Base-by-base conservation (phyloP, 2,888 invertebrate species). In the Callosobruchus maculatus region DNA sequence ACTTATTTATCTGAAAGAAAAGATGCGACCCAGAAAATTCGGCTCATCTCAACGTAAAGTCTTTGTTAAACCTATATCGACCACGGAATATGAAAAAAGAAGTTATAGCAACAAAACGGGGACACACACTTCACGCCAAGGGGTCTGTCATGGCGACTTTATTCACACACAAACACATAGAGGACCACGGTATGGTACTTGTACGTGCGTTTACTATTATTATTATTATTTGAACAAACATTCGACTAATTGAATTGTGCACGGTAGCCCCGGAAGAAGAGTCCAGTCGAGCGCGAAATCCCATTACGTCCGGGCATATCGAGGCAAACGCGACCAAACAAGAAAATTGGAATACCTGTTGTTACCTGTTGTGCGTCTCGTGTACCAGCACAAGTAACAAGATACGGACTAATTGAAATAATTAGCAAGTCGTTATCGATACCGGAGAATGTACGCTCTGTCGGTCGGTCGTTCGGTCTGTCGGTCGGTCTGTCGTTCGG, bases 341-440 rank as follows among this genome's bases (percentile, higher is more conserved):
- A 49, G 49, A 49, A 49, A 18, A 49, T 49, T 49, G 49, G 49
- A 49, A 49, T 49, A 49, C 49, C 49, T 49, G 49, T n/a, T n/a
- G n/a, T 49, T 49, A 49, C 49, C 49, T 49, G 49, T 49, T 49
- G 49, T 49, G 49, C 49, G 49, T 49, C 49, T 49, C 49, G 49
- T 49, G 49, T 49, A 49, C 49, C 77, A 74, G 77, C n/a, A n/a
- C n/a, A 76, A 78, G 77, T 77, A 77, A 78, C 75, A 69, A 75
- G 78, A 78, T 74, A 76, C 76, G 75, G 74, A 49, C 49, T 49
- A 49, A 49, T 49, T 49, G 49, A 49, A 73, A 77, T 77, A 77
- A 78, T 78, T 78, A 78, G 75, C 73, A 67, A 72, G 76, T 78
- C 74, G 78, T 76, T 75, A 78, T 77, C 76, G 78, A 78, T 78